phyloP scores from a whole-genome alignment of 2,113 vertebrate species.

The Arizona elegans region DNA sequence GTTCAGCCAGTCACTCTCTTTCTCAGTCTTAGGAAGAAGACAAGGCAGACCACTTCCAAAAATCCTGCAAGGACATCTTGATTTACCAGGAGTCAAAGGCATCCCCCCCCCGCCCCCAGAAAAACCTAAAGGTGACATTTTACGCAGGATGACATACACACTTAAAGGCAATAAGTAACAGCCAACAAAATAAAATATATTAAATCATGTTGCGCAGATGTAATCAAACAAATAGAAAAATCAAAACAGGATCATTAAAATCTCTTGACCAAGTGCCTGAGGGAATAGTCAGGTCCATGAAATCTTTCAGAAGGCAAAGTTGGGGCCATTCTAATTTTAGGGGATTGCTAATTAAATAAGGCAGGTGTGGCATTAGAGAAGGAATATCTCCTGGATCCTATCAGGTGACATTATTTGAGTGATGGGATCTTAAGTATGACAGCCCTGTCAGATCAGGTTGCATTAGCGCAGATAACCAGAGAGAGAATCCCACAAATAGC shows the following conservation, averaged over 20 bases:
- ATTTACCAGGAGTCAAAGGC: background rate
- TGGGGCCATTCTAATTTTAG: background rate
- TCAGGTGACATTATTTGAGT: background rate
- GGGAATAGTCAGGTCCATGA: background rate
- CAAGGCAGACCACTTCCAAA: background rate
- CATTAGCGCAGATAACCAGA: background rate
- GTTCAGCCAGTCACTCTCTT: background rate
- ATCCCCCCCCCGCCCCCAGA: background rate
- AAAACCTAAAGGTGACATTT: background rate
- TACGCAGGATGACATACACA: background rate
- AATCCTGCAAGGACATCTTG: background rate
- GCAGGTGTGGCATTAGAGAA: background rate
- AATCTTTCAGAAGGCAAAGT: background rate
- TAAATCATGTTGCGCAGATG: background rate
- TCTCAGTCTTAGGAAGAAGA: background rate
- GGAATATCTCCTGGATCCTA: background rate
- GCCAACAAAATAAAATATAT: background rate
- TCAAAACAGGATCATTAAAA: background rate
- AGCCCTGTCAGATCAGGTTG: background rate
- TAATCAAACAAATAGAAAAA: background rate
- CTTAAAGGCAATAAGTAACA: background rate
- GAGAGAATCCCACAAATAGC: background rate
- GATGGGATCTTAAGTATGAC: background rate
- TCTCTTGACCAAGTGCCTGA: too few relatives aligned
- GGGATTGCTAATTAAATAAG: background rate